Conservation (phyloP, 2,113 vertebrate species). For the Rhabdornis inornatus region DNA sequence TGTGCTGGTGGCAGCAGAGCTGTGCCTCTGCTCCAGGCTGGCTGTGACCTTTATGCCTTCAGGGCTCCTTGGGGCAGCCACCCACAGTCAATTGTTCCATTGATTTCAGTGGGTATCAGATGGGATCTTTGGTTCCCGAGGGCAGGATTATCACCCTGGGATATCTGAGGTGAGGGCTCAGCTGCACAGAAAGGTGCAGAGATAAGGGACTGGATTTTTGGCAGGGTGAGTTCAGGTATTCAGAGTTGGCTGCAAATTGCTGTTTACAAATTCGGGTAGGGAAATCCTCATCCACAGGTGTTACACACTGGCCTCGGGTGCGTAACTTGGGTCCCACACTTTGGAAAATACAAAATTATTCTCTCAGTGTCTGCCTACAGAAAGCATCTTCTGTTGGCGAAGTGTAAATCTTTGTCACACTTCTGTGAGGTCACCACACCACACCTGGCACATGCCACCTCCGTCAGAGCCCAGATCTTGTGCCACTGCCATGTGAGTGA, state of each 20-base stretch:
- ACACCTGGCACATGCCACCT: rapidly evolving
- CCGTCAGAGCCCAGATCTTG: background rate
- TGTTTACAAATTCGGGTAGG: background rate
- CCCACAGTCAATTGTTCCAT: conserved; percentile 35
- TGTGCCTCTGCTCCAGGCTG: background rate
- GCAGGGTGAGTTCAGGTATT: background rate
- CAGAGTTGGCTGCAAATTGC: background rate
- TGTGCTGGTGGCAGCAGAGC: background rate
- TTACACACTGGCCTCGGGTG: background rate
- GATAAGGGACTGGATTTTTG: conserved; percentile 2
- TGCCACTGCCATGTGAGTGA: background rate
- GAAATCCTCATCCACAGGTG: background rate
- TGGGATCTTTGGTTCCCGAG: background rate
- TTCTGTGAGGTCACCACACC: background rate
- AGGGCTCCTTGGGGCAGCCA: conserved; percentile 32
- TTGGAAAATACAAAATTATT: background rate
- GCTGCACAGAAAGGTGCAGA: background rate
- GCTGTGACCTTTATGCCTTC: background rate
- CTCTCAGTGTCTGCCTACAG: background rate
- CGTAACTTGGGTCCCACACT: background rate
- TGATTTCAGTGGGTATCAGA: background rate
- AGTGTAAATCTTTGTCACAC: background rate
- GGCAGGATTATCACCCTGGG: conserved; percentile 15
- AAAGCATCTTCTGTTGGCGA: background rate
- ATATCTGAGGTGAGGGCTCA: conserved; percentile 1